Evolutionary conservation across 1,140 invertebrate genomes (phyloP), one percentile per base, ranked within the genome.

Genomic region (Drosophila jambulina): DNA sequence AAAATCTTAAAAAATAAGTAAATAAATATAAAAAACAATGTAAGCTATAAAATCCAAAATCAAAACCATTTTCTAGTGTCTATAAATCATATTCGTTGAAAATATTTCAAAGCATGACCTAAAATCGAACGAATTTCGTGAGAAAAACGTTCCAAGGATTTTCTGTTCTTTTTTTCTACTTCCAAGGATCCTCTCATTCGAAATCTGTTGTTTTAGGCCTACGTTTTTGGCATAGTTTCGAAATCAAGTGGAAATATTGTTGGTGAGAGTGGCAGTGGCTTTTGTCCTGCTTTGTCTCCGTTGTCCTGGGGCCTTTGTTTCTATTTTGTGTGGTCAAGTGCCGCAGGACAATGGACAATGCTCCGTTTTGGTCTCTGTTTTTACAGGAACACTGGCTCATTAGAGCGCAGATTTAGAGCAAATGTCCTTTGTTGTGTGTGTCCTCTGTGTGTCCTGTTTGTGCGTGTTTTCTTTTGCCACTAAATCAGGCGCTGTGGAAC

Each of bases 381-480:
- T 71, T 57, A 48, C 48, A 71, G 25, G 64, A 45, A 63, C 54
- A 54, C 56, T 68, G 51, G 53, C 53, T 67, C 83, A 85, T 82
- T 78, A 86, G 69, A 54, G 59, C 45, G 60, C 53, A 75, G 80
- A 83, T 87, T 87, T 87, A 83, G 80, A 83, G 83, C 83, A 77
- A 61, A 78, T 62, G 57, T 43, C 38, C 57, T 60, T 61, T 65
- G 12, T 13, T 45, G 12, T 13, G 32, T 46, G 32, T 54, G 27
- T 58, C 34, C 43, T 40, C 40, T 34, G 45, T 53, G 48, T 45
- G 29, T 54, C 42, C 45, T 62, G 56, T 25, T 19, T 43, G 45
- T 46, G 27, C 13, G 17, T 69, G 64, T 81, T 80, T 81, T 45
- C 40, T 58, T 82, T 70, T 70, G 63, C 48, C 48, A 62, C 48